phyloP scores from a whole-genome alignment of 2,797 vertebrate species.

The Xiphophorus birchmanni region DNA sequence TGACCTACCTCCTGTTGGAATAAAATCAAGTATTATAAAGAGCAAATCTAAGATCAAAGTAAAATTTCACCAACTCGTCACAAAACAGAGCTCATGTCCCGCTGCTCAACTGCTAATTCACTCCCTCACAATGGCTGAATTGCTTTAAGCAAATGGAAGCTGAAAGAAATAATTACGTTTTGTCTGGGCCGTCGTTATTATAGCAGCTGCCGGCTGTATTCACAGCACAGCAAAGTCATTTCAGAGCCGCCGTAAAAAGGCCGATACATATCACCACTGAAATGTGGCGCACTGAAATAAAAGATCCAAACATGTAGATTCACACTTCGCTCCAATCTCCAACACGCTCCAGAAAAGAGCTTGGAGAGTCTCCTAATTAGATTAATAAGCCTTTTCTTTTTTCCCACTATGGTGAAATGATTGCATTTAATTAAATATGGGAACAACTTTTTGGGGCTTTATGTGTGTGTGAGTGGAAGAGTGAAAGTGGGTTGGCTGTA shows the following conservation, averaged over 20 bases:
- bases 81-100: constrained; percentile 20
- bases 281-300: constrained; percentile 52
- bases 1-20: background rate
- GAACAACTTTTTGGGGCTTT: constrained; percentile 52
- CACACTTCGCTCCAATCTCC: constrained; percentile 31
- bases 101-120: constrained; percentile 37
- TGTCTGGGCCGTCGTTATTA: constrained; percentile 52
- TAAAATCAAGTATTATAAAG: background rate
- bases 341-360: constrained; percentile 26
- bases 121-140: constrained; percentile 48
- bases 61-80: background rate
- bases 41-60: background rate
- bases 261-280: constrained; percentile 46
- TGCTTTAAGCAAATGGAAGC: constrained; percentile 53
- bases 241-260: constrained; percentile 44
- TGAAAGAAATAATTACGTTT: constrained; percentile 59
- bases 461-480: constrained; percentile 9
- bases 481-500: constrained; percentile 30
- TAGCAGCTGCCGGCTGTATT: constrained; percentile 67
- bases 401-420: constrained; percentile 49
- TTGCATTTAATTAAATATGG: constrained; percentile 70
- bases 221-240: constrained; percentile 38
- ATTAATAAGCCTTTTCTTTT: constrained; percentile 57
- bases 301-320: constrained; percentile 57
- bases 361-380: constrained; percentile 64